Evolutionary conservation across 2,888 invertebrate species (phyloP).

Genomic region (Dicycla oo): DNA sequence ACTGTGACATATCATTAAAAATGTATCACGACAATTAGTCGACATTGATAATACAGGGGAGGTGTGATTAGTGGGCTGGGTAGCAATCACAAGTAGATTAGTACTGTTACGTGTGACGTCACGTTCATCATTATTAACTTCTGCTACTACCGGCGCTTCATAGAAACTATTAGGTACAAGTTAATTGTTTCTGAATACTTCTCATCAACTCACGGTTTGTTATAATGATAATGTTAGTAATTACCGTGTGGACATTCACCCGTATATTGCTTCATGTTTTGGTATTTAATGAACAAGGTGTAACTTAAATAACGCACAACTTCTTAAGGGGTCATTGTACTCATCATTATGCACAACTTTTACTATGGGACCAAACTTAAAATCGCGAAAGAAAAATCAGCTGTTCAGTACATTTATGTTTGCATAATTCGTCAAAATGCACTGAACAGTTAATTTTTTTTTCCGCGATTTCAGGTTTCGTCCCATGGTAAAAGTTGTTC

Average conservation of each 20-base stretch:
- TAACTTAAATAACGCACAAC: no score
- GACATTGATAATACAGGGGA: conserved; percentile 29
- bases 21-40: conserved; percentile 46
- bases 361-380: no score
- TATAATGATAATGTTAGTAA: background rate
- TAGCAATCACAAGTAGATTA: conserved; percentile 65
- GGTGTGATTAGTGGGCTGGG: conserved; percentile 48
- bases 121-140: conserved; percentile 55
- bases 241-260: background rate
- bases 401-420: no score
- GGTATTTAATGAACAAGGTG: no score
- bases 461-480: no score
- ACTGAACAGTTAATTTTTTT: no score
- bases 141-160: conserved; percentile 44
- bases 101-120: conserved; percentile 50
- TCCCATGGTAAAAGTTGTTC: no score
- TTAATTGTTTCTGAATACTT: conserved; percentile 53
- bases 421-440: no score
- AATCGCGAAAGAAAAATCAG: no score
- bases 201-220: background rate
- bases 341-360: no score
- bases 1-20: conserved; percentile 45
- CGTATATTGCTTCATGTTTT: background rate
- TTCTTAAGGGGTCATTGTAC: no score
- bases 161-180: conserved; percentile 50